Evolutionary conservation across 2,797 vertebrate genomes (phyloP).

Genomic region (Sylvilagus floridanus): DNA sequence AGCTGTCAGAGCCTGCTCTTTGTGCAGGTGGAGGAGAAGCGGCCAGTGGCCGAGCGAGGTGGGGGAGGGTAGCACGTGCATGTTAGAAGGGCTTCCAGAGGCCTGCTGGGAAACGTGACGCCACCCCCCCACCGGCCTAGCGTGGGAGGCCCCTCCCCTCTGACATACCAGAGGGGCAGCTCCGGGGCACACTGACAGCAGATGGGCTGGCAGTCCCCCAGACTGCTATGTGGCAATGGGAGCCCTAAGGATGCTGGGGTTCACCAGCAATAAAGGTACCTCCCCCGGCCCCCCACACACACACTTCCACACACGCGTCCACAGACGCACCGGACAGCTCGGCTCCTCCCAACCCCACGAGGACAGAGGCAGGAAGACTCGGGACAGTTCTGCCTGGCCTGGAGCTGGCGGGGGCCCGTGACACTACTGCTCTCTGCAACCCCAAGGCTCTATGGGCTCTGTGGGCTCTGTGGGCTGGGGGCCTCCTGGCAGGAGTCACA

Average conservation of each 20-base stretch:
- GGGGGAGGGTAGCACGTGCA: too few species aligned
- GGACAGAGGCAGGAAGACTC: background rate
- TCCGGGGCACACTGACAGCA: background rate
- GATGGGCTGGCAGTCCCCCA: background rate
- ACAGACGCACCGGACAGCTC: background rate
- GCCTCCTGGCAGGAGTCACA: background rate
- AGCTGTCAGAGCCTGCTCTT: too few species aligned
- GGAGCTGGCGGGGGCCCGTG: background rate
- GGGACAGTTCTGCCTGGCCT: background rate
- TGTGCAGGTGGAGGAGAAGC: background rate
- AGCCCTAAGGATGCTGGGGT: background rate
- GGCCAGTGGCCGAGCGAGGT: background rate
- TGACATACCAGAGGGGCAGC: background rate
- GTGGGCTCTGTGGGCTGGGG: accelerated
- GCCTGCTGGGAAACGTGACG: background rate
- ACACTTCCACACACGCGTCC: background rate
- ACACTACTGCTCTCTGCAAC: accelerated
- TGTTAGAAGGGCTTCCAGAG: background rate
- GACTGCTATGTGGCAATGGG: background rate
- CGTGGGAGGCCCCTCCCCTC: too few species aligned
- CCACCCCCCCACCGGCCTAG: accelerated
- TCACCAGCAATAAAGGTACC: too few species aligned
- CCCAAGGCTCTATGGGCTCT: too few species aligned
- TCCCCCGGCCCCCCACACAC: background rate
- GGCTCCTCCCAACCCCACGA: background rate